Conservation (phyloP, 2,888 invertebrate genomes). For the Gandaritis pyraliata region DNA sequence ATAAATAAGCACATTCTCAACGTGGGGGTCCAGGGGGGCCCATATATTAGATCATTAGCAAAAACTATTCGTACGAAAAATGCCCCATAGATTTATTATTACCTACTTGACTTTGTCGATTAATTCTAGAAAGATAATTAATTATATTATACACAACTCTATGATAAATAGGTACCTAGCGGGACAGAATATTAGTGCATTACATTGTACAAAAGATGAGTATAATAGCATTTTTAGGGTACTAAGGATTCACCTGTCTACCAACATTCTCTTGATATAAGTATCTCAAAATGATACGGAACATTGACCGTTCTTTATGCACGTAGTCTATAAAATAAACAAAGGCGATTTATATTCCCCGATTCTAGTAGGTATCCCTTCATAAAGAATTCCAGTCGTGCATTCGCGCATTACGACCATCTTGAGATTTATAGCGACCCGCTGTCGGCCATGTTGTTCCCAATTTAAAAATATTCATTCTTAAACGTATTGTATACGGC, state of each 20-base stretch:
- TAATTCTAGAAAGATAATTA: not conserved
- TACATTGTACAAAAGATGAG: too few species aligned
- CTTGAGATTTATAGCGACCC: constrained; percentile 80
- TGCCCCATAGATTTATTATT: not conserved
- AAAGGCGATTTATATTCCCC: constrained; percentile 61
- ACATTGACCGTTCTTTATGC: constrained; percentile 36
- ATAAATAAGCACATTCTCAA: constrained; percentile 43
- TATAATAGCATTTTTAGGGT: too few species aligned
- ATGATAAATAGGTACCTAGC: too few species aligned
- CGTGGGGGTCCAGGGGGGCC: constrained; percentile 41
- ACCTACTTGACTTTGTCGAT: not conserved
- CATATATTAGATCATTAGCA: constrained; percentile 57
- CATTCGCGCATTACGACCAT: constrained; percentile 77
- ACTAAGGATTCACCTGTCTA: too few species aligned
- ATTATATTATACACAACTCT: too few species aligned
- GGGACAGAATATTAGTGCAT: too few species aligned
- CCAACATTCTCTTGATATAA: constrained; percentile 1
- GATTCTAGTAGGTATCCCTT: constrained; percentile 66
- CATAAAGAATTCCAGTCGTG: constrained; percentile 78
- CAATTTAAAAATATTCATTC: constrained; percentile 81
- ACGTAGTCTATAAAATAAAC: constrained; percentile 50
- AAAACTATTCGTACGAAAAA: constrained; percentile 24
- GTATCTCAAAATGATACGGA: constrained; percentile 17
- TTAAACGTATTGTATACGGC: constrained; percentile 41
- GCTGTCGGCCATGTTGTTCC: constrained; percentile 80